A percentile compares a stretch with the other conserved stretches of the same genome.
phyloP scores from a whole-genome alignment of 2,888 invertebrate genomes.

The Tinea pellionella region DNA sequence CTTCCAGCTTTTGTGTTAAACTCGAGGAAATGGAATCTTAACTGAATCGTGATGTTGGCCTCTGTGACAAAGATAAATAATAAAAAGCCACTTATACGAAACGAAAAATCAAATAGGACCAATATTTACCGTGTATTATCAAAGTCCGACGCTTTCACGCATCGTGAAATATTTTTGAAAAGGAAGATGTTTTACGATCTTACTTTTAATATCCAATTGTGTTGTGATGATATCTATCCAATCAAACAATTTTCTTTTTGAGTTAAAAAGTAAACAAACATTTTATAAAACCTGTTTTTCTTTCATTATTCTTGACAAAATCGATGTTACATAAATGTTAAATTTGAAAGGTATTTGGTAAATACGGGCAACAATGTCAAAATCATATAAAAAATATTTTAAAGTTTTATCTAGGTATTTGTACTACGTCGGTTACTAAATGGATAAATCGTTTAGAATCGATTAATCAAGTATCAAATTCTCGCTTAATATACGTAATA shows the following conservation, averaged over 20 bases:
- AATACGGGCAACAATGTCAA: too few relatives aligned
- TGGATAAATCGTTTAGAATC: neutral
- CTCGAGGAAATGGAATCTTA: slow-evolving; percentile 55
- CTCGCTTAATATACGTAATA: neutral
- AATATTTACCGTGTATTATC: neutral
- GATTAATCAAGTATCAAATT: neutral
- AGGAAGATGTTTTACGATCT: neutral
- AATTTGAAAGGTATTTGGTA: too few relatives aligned
- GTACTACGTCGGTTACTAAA: neutral
- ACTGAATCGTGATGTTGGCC: slow-evolving; percentile 48
- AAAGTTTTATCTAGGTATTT: neutral
- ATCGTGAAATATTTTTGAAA: neutral
- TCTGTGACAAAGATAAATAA: slow-evolving; percentile 35
- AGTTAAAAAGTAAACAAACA: too few relatives aligned
- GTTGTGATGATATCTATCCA: neutral
- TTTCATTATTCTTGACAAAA: too few relatives aligned
- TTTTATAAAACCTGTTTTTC: too few relatives aligned
- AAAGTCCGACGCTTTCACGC: neutral
- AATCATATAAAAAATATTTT: too few relatives aligned
- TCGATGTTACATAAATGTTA: too few relatives aligned
- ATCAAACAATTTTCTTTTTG: too few relatives aligned
- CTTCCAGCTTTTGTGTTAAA: slow-evolving; percentile 48
- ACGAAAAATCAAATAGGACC: neutral
- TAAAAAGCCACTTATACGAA: neutral
- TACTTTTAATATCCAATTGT: neutral